phyloP scores from a whole-genome alignment of 1,140 invertebrate genomes.

The Hyphantria cunea region DNA sequence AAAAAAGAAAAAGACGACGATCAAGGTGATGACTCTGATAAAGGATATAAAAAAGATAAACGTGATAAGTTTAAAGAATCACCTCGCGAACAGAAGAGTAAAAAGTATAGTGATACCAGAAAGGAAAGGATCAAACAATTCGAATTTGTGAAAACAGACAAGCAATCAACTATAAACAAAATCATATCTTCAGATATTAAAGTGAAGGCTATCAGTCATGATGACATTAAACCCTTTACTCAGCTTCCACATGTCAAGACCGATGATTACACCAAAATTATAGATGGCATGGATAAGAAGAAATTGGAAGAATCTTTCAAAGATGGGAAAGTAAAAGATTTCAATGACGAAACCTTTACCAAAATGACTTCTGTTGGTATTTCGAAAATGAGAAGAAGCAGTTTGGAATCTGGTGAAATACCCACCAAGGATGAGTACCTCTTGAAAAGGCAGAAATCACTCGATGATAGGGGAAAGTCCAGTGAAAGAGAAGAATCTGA shows the following conservation, averaged over 20 bases:
- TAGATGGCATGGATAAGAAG: conserved; percentile 73
- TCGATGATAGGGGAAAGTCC: conserved; percentile 81
- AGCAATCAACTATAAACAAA: conserved; percentile 66
- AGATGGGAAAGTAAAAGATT: conserved; percentile 38
- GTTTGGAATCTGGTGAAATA: conserved; percentile 80
- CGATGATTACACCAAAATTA: conserved; percentile 73
- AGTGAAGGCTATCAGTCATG: conserved; percentile 63
- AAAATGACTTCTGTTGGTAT: conserved; percentile 29
- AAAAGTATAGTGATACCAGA: conserved; percentile 77
- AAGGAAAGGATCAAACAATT: conserved; percentile 69
- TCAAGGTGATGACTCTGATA: conserved; percentile 50
- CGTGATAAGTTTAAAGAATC: conserved; percentile 69
- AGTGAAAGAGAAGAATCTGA: conserved; percentile 80
- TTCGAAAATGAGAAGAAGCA: conserved; percentile 79
- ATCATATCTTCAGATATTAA: conserved; percentile 62
- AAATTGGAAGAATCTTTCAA: conserved; percentile 53
- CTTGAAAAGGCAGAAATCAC: conserved; percentile 82
- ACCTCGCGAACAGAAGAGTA: conserved; percentile 72
- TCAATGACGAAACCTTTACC: conserved; percentile 38
- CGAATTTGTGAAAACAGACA: conserved; percentile 62
- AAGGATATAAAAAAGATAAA: conserved; percentile 63
- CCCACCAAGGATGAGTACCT: conserved; percentile 69
- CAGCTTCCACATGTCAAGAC: conserved; percentile 77
- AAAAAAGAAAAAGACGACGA: conserved; percentile 69
- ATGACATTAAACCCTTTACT: conserved; percentile 79